Evolutionary conservation across 2,797 vertebrate species (phyloP).

Genomic region (Lycodopsis pacificus): DNA sequence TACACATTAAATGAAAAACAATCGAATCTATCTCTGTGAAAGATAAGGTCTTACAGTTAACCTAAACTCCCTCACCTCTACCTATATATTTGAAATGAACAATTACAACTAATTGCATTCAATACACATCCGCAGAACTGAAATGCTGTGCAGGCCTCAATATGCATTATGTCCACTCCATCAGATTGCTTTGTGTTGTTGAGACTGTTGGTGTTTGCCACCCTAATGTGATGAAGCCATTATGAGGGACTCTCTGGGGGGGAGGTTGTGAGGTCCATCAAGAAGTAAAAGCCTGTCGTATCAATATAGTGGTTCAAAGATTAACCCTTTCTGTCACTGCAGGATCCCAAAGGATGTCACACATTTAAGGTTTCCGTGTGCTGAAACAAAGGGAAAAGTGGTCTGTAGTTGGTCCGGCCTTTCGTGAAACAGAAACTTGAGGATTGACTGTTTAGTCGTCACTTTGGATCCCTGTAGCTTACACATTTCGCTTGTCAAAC

Average conservation of each 20-base stretch:
- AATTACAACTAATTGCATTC: not conserved
- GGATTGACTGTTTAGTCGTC: not conserved
- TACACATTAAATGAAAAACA: not conserved
- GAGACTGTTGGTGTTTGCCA: conserved; percentile 39
- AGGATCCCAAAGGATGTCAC: not conserved
- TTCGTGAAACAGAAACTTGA: not conserved
- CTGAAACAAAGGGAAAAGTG: not conserved
- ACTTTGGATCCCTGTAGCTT: conserved; percentile 1
- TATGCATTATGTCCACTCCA: conserved; percentile 50
- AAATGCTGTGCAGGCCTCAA: conserved; percentile 13
- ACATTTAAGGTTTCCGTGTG: not conserved
- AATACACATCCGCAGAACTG: not conserved
- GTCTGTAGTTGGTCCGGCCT: not conserved
- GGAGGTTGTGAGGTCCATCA: conserved; percentile 22
- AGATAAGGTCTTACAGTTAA: not conserved
- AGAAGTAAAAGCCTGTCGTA: conserved; percentile 36
- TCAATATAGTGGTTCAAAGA: conserved; percentile 26
- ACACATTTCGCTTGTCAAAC: not conserved
- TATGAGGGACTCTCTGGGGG: conserved; percentile 34
- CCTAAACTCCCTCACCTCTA: not conserved
- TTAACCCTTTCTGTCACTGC: conserved; percentile 16
- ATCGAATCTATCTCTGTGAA: not conserved
- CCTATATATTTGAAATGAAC: not conserved
- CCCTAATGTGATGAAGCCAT: conserved; percentile 55
- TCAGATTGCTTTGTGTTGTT: conserved; percentile 52